Evolutionary conservation across 23 tunicate species (phyloP).

Genomic region (Oikopleura dioica): DNA sequence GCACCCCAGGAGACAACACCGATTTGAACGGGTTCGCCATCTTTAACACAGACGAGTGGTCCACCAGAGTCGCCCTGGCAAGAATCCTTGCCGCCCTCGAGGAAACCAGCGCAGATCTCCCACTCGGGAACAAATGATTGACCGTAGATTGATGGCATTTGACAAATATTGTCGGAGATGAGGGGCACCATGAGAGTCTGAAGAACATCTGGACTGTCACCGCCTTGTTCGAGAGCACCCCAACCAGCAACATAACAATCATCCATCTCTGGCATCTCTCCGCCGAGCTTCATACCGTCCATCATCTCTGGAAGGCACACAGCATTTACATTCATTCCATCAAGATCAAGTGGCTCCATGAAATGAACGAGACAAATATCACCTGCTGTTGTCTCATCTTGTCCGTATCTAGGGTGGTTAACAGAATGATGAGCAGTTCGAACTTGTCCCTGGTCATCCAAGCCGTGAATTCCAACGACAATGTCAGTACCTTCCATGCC

Average conservation of each 20-base stretch:
- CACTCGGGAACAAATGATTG: too few relatives aligned
- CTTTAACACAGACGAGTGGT: too few relatives aligned
- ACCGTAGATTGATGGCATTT: too few relatives aligned
- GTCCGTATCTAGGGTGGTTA: background rate
- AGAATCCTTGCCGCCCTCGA: too few relatives aligned
- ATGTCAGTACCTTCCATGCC: too few relatives aligned
- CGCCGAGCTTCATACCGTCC: too few relatives aligned
- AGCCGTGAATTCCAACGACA: too few relatives aligned
- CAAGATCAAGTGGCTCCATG: background rate
- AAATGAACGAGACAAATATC: background rate
- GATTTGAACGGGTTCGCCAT: too few relatives aligned
- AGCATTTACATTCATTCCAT: background rate
- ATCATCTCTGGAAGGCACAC: background rate
- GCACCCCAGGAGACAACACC: too few relatives aligned
- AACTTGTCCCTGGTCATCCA: too few relatives aligned
- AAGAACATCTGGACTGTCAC: background rate
- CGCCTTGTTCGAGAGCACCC: background rate
- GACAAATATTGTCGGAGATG: background rate
- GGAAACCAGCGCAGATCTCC: too few relatives aligned
- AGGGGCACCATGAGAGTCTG: background rate
- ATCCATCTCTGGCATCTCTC: background rate
- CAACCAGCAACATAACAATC: background rate
- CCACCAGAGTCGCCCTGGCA: too few relatives aligned
- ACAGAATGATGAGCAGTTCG: background rate
- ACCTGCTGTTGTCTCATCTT: background rate